These are phyloP conservation scores for Phoxinus dragarum DNA, from an alignment of 2,797 vertebrate species.

Conservation along the genomic window DNA sequence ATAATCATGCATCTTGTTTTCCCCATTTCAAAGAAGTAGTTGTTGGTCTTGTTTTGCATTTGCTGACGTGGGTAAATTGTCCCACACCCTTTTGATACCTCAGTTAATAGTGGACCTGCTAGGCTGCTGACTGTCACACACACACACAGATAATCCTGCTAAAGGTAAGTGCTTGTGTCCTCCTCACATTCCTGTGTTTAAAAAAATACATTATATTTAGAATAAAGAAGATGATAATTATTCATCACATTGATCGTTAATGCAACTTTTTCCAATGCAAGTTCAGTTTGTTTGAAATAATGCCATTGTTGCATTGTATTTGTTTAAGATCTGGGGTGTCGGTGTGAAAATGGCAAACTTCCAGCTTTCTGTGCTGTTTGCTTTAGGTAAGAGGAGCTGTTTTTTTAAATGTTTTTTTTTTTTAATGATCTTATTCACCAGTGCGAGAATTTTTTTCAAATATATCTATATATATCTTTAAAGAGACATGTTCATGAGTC, in stretches of 20 bases:
- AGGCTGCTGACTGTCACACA: neutral
- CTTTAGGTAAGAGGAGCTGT: constrained; percentile 27
- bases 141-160: neutral
- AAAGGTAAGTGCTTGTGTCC: neutral
- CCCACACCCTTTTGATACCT: constrained; percentile 20
- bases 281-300: constrained; percentile 10
- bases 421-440: neutral
- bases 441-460: neutral
- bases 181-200: neutral
- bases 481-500: neutral
- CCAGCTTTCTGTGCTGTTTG: constrained; percentile 21
- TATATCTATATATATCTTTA: too few relatives aligned
- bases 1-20: neutral
- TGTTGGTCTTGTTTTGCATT: constrained; percentile 16
- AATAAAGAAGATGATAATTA: neutral
- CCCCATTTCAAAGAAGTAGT: neutral
- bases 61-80: neutral
- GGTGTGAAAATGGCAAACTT: constrained; percentile 28
- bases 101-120: constrained; percentile 4
- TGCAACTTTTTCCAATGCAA: neutral
- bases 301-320: neutral
- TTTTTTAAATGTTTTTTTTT: too few relatives aligned
- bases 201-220: neutral
- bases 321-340: neutral
- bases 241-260: neutral